These are phyloP conservation scores for Nothoprocta perdicaria DNA, from an alignment of 2,113 vertebrate species.

Conservation along the genomic window DNA sequence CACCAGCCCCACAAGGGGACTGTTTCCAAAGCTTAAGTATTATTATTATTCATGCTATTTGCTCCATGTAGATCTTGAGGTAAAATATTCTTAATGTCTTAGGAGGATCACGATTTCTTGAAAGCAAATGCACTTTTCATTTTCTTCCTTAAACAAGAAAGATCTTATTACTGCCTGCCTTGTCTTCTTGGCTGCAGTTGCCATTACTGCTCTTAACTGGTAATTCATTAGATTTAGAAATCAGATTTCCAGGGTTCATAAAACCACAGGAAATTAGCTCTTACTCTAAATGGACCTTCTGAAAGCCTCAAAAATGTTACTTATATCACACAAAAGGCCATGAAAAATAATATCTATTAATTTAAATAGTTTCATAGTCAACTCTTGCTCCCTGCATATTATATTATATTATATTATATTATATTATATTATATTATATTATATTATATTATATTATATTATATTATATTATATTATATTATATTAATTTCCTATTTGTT, in stretches of 20 bases:
- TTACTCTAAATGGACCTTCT: slow-evolving; percentile 18
- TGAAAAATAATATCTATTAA: neutral
- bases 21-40: neutral
- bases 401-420: too few relatives aligned
- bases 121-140: slow-evolving; percentile 39
- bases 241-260: neutral
- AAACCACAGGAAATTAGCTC: neutral
- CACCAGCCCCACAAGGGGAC: neutral
- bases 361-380: slow-evolving; percentile 22
- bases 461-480: too few relatives aligned
- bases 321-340: neutral
- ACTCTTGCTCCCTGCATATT: neutral
- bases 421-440: too few relatives aligned
- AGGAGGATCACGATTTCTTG: neutral
- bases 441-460: too few relatives aligned
- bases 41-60: slow-evolving; percentile 46
- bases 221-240: slow-evolving; percentile 18
- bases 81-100: slow-evolving; percentile 30
- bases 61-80: neutral
- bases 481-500: neutral
- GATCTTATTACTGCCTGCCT: neutral
- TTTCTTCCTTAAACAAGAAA: slow-evolving; percentile 37
- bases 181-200: slow-evolving; percentile 7
- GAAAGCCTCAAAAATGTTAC: neutral
- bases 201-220: slow-evolving; percentile 25